These are phyloP conservation scores for Scaptomyza cyrtandrae DNA, from an alignment of 2,888 invertebrate species.

Conservation along the genomic window DNA sequence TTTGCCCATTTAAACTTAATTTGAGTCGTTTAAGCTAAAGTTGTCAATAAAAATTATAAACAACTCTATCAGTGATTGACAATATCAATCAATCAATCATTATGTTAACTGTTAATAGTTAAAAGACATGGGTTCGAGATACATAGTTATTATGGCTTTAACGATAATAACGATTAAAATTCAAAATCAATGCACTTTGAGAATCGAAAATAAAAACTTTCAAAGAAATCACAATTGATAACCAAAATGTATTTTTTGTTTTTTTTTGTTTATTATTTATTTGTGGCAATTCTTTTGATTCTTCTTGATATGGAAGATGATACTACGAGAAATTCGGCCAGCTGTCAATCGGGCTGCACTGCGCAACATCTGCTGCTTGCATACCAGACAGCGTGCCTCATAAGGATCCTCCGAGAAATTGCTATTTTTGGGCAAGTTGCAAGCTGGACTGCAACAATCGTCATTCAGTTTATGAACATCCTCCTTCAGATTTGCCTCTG, in stretches of 20 bases:
- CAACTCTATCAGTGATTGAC: too few species aligned
- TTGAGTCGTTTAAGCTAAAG: too few species aligned
- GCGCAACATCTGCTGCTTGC: slow-evolving; percentile 19
- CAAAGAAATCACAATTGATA: background rate
- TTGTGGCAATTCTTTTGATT: slow-evolving; percentile 50
- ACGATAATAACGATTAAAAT: slow-evolving; percentile 13
- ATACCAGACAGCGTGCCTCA: slow-evolving; percentile 14
- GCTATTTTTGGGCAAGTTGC: background rate
- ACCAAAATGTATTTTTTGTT: background rate
- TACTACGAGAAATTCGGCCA: slow-evolving; percentile 26
- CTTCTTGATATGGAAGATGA: slow-evolving; percentile 40
- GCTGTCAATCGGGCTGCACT: slow-evolving; percentile 8
- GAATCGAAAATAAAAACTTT: background rate
- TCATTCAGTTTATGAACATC: background rate
- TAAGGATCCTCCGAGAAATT: background rate
- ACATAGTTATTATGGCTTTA: background rate
- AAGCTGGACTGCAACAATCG: too few species aligned
- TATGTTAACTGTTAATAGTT: background rate
- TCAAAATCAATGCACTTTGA: background rate
- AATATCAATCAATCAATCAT: background rate
- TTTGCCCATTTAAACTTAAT: too few species aligned
- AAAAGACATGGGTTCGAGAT: too few species aligned
- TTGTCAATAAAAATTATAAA: too few species aligned
- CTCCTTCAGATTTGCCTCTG: background rate
- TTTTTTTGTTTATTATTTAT: too few species aligned